Evolutionary conservation across 2,113 vertebrate genomes (phyloP).

Genomic region (Vidua chalybeata): DNA sequence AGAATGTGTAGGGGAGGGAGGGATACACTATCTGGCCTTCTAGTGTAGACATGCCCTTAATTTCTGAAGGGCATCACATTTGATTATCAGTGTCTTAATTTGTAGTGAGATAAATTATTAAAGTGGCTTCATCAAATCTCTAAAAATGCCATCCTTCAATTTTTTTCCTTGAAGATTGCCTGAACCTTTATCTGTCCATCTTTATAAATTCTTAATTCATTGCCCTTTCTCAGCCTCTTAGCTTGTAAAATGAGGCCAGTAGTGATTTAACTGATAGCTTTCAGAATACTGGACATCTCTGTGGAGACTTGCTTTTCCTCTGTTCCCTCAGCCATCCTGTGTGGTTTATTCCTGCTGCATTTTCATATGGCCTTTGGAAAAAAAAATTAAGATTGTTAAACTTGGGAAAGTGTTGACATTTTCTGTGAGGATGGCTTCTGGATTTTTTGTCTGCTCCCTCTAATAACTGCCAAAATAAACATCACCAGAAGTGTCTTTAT

Average conservation of each 20-base stretch:
- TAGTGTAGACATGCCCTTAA: not conserved
- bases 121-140: slow-evolving; percentile 46
- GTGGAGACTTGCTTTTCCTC: not conserved
- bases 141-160: not conserved
- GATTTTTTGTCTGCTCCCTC: not conserved
- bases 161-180: slow-evolving; percentile 1
- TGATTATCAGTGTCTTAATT: slow-evolving; percentile 3
- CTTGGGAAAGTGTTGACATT: slow-evolving; percentile 1
- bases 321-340: not conserved
- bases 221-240: slow-evolving; percentile 62
- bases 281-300: not conserved
- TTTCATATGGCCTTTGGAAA: not conserved
- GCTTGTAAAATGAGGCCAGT: slow-evolving; percentile 52
- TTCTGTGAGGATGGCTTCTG: not conserved
- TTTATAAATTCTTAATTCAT: slow-evolving; percentile 65
- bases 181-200: slow-evolving; percentile 45
- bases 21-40: not conserved
- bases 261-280: slow-evolving; percentile 35
- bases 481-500: not conserved
- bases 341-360: not conserved
- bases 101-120: slow-evolving; percentile 57
- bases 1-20: not conserved
- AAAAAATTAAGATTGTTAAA: not conserved
- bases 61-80: slow-evolving; percentile 32
- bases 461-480: not conserved